Evolutionary conservation across 2,888 invertebrate species (phyloP).

Genomic region (Nipponacmea schrenckii): DNA sequence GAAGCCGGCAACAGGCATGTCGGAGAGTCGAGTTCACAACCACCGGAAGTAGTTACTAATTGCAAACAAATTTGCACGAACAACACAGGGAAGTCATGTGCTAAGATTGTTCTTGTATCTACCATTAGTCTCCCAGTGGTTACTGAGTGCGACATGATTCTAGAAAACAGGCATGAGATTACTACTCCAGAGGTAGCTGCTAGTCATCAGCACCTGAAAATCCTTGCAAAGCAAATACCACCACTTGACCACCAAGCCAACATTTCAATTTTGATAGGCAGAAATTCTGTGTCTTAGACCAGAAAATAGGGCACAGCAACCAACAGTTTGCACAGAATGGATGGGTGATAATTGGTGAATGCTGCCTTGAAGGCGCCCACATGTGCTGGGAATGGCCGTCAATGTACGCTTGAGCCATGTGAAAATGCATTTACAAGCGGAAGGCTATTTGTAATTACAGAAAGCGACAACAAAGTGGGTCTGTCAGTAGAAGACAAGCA

Average conservation of each 20-base stretch:
- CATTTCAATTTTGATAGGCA: background rate
- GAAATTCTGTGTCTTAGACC: background rate
- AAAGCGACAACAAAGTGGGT: constrained; percentile 19
- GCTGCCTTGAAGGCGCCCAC: background rate
- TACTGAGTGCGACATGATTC: too few species aligned
- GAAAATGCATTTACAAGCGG: background rate
- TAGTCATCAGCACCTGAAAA: constrained; percentile 18
- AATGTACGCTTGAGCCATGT: background rate
- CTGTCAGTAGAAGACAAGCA: constrained; percentile 31
- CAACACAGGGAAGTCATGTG: constrained; percentile 20
- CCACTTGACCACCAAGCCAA: background rate
- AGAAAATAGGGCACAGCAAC: background rate
- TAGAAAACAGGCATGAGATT: constrained; percentile 24
- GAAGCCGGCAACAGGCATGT: too few species aligned
- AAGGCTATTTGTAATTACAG: constrained; percentile 16
- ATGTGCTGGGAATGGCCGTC: background rate
- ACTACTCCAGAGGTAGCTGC: constrained; percentile 29
- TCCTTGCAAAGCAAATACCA: too few species aligned
- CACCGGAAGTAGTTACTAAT: too few species aligned
- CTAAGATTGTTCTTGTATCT: constrained; percentile 16
- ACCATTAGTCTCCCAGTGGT: constrained; percentile 19
- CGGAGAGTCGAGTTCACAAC: too few species aligned
- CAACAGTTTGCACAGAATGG: constrained; percentile 5
- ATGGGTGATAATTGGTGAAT: too few species aligned
- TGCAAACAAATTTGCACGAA: too few species aligned